phyloP scores from a whole-genome alignment of 2,113 vertebrate species.

The Dromaius novaehollandiae region DNA sequence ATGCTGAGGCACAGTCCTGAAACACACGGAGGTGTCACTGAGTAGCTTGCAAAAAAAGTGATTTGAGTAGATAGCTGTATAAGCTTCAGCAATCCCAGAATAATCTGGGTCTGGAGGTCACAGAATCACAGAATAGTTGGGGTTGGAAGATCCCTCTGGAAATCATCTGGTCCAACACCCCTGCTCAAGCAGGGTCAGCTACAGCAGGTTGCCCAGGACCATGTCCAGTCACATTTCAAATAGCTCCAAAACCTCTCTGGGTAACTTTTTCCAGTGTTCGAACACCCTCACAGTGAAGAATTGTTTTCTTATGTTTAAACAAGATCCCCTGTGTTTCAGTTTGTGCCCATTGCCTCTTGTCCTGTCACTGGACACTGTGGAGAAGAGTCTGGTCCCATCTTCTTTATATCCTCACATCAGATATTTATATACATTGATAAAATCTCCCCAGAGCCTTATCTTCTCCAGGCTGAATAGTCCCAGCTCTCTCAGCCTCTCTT shows the following conservation, averaged over 20 bases:
- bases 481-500: not conserved
- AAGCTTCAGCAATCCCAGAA: not conserved
- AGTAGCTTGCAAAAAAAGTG: not conserved
- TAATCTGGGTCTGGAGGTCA: not conserved
- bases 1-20: not conserved
- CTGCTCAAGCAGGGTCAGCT: not conserved
- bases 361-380: not conserved
- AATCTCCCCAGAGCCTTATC: no score
- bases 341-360: not conserved
- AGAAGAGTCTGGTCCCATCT: not conserved
- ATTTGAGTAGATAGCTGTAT: not conserved
- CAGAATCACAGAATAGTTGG: not conserved
- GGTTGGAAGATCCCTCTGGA: not conserved
- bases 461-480: no score
- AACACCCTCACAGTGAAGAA: not conserved
- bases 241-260: not conserved
- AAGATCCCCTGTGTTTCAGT: not conserved
- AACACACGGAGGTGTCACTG: not conserved
- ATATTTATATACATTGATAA: not conserved
- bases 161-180: not conserved
- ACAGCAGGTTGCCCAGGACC: not conserved
- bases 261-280: not conserved
- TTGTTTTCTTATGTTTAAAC: not conserved
- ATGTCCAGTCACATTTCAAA: accelerated
- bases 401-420: not conserved